Percentiles rank a stretch among this genome's conserved stretches.
These are phyloP conservation scores for Zaprionus taronus DNA, from an alignment of 1,140 invertebrate species.

Conservation along the genomic window DNA sequence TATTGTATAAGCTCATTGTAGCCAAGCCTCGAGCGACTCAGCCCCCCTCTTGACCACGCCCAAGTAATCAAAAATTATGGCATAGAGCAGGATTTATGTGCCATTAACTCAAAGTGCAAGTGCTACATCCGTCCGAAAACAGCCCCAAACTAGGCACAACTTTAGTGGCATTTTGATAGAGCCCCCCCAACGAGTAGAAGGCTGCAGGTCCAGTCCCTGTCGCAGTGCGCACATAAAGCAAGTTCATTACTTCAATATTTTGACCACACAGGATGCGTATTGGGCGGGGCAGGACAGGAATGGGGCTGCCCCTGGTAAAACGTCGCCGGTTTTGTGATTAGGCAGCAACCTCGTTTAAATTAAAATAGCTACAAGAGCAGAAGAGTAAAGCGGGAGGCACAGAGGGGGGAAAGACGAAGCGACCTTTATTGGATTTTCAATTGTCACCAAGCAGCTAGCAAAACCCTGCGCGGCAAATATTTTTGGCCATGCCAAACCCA, in stretches of 20 bases:
- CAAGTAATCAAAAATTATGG: constrained; percentile 81
- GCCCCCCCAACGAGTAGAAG: not conserved
- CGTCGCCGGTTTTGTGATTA: constrained; percentile 72
- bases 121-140: constrained; percentile 20
- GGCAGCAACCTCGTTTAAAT: constrained; percentile 75
- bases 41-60: constrained; percentile 47
- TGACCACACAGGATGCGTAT: constrained; percentile 65
- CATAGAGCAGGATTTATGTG: constrained; percentile 68
- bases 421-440: constrained; percentile 82
- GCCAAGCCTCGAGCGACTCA: not conserved
- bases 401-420: not conserved
- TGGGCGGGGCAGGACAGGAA: constrained; percentile 8
- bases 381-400: not conserved
- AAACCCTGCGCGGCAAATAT: constrained; percentile 55
- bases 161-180: constrained; percentile 60
- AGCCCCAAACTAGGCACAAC: constrained; percentile 30
- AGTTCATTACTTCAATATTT: constrained; percentile 81
- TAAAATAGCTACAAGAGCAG: constrained; percentile 71
- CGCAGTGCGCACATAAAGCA: constrained; percentile 43
- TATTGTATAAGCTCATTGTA: not conserved
- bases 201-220: constrained; percentile 7
- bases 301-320: constrained; percentile 5
- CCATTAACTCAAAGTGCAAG: constrained; percentile 75
- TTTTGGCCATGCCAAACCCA: constrained; percentile 55
- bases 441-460: constrained; percentile 65